These are phyloP conservation scores for Phalloptychus januarius DNA, from an alignment of 2,797 vertebrate genomes.

Conservation along the genomic window DNA sequence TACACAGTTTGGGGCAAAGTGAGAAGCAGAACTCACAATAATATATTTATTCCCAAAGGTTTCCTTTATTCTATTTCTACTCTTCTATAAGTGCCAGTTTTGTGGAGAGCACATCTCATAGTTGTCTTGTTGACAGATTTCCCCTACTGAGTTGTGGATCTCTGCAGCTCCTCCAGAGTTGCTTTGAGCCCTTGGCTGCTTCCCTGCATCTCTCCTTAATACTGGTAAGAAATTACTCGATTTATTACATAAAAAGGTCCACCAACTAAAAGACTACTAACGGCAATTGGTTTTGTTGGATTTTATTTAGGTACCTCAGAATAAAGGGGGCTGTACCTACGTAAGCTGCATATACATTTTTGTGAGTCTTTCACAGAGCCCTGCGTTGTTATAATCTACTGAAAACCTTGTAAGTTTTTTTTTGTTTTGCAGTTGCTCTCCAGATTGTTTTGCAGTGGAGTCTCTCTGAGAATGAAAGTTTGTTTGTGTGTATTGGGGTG, in stretches of 20 bases:
- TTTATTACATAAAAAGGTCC: not conserved
- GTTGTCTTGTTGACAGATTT: not conserved
- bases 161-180: not conserved
- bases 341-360: not conserved
- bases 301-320: not conserved
- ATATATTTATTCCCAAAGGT: not conserved
- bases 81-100: not conserved
- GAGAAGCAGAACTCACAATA: not conserved
- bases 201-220: not conserved
- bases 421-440: not conserved
- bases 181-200: not conserved
- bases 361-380: not conserved
- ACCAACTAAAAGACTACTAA: not conserved
- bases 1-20: not conserved
- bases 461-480: slow-evolving; percentile 32
- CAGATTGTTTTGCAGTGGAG: slow-evolving; percentile 37
- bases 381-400: not conserved
- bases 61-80: not conserved
- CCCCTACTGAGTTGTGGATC: not conserved
- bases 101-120: not conserved
- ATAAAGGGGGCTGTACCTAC: not conserved
- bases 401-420: not conserved
- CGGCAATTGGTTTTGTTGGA: not conserved
- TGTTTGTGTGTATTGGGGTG: slow-evolving; percentile 22
- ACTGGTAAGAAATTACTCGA: not conserved